phyloP scores from a whole-genome alignment of 1,140 invertebrate species.

The Oncopodura yosiiana region DNA sequence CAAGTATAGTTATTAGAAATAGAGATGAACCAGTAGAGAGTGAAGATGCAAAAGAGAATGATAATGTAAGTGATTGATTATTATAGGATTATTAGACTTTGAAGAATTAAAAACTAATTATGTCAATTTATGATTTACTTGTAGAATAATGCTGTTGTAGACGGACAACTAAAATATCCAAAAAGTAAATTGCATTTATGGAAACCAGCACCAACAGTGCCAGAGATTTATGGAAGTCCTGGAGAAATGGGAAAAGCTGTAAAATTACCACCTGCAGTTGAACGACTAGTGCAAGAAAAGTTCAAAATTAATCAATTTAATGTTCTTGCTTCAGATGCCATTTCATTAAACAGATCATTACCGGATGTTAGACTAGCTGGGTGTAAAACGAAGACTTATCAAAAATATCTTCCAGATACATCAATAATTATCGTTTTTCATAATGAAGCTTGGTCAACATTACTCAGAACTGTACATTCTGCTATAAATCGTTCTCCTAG shows the following conservation, averaged over 20 bases:
- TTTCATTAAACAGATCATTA: conserved; percentile 89
- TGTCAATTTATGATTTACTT: too few relatives aligned
- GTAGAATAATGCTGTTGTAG: too few relatives aligned
- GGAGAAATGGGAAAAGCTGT: conserved; percentile 87
- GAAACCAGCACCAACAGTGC: conserved; percentile 57
- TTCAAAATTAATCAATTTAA: conserved; percentile 99
- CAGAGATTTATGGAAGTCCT: conserved; percentile 55
- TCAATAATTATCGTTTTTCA: conserved; percentile 95
- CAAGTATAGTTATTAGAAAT: conserved; percentile 17
- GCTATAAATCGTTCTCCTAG: conserved; percentile 85
- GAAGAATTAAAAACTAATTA: neutral
- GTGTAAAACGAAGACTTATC: conserved; percentile 71
- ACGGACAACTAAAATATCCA: conserved; percentile 23
- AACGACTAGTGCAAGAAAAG: conserved; percentile 81
- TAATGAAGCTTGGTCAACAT: conserved; percentile 95
- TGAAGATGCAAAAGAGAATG: conserved; percentile 9
- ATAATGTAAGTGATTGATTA: neutral
- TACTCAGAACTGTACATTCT: conserved; percentile 90
- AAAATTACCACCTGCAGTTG: conserved; percentile 68
- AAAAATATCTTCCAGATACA: conserved; percentile 68
- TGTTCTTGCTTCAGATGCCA: conserved; percentile 92
- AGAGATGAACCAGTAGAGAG: conserved; percentile 20
- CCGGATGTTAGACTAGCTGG: conserved; percentile 85
- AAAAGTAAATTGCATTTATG: conserved; percentile 53
- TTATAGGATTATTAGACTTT: neutral